Percentiles rank a stretch among this genome's conserved stretches.
Evolutionary conservation across 2,113 vertebrate species (phyloP).

Genomic region (Nannobrachium achirus): DNA sequence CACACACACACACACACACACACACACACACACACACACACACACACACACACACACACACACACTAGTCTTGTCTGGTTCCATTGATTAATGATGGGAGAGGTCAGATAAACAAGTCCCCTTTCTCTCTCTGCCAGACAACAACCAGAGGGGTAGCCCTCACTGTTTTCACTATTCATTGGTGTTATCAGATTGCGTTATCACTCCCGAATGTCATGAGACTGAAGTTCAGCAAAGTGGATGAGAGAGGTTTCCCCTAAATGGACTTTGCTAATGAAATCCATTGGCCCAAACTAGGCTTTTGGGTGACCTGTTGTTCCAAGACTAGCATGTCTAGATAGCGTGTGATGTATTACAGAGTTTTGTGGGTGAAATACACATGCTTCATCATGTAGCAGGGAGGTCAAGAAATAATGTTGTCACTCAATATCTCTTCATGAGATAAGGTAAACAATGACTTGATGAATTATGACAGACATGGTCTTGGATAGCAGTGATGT

Average conservation of each 20-base stretch:
- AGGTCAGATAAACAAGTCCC: slow-evolving; percentile 57
- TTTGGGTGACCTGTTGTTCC: slow-evolving; percentile 32
- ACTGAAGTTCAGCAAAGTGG: slow-evolving; percentile 17
- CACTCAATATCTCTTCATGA: slow-evolving; percentile 3
- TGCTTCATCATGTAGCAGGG: background rate
- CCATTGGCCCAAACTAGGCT: slow-evolving; percentile 19
- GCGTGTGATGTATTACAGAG: slow-evolving; percentile 8
- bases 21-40: slow-evolving; percentile 20
- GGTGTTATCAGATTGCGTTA: slow-evolving; percentile 65
- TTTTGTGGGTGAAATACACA: background rate
- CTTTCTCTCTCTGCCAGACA: slow-evolving; percentile 59
- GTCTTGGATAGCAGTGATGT: background rate
- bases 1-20: slow-evolving; percentile 16
- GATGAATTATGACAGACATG: background rate
- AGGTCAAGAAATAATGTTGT: background rate
- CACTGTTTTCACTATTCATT: slow-evolving; percentile 69
- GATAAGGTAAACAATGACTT: slow-evolving; percentile 14
- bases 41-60: slow-evolving; percentile 13
- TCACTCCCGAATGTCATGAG: slow-evolving; percentile 40
- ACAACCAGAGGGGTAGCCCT: slow-evolving; percentile 65
- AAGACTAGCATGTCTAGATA: slow-evolving; percentile 18
- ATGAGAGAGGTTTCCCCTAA: slow-evolving; percentile 26
- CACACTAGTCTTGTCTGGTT: slow-evolving; percentile 28
- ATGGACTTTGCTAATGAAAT: slow-evolving; percentile 31
- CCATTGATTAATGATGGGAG: slow-evolving; percentile 68